Conservation (phyloP, 2,113 vertebrate genomes). For the Cynocephalus volans region DNA sequence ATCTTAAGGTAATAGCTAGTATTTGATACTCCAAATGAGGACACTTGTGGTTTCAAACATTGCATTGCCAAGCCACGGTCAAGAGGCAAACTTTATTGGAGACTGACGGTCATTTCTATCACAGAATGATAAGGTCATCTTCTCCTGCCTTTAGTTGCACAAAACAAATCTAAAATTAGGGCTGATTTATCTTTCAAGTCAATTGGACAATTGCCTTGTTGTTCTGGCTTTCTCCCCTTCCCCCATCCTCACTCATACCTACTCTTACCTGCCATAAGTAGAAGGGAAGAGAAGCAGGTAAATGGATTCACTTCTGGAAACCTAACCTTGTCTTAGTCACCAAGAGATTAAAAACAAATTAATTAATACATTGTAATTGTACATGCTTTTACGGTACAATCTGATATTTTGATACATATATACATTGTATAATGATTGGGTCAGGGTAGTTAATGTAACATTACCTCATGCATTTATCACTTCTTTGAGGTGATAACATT, state of each 20-base stretch:
- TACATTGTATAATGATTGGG: no score
- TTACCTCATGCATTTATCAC: no score
- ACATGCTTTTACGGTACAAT: no score
- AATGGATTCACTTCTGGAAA: background rate
- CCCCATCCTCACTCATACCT: background rate
- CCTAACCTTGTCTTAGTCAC: background rate
- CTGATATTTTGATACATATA: no score
- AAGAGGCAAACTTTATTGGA: background rate
- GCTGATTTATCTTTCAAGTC: background rate
- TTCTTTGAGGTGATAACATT: no score
- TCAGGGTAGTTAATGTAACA: no score
- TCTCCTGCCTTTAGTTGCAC: background rate
- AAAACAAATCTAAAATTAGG: background rate
- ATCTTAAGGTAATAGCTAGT: background rate
- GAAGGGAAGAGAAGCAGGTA: background rate
- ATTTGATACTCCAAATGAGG: background rate
- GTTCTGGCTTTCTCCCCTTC: background rate
- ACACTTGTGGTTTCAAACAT: background rate
- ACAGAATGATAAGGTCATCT: background rate
- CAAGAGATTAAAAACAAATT: background rate
- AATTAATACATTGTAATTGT: no score
- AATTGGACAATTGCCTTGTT: background rate
- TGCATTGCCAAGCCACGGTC: background rate
- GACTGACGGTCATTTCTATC: background rate
- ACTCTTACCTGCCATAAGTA: background rate